Evolutionary conservation across 2,113 vertebrate species (phyloP), one percentile per base, ranked within the genome.

Genomic region (Erythrocercus mccallii): DNA sequence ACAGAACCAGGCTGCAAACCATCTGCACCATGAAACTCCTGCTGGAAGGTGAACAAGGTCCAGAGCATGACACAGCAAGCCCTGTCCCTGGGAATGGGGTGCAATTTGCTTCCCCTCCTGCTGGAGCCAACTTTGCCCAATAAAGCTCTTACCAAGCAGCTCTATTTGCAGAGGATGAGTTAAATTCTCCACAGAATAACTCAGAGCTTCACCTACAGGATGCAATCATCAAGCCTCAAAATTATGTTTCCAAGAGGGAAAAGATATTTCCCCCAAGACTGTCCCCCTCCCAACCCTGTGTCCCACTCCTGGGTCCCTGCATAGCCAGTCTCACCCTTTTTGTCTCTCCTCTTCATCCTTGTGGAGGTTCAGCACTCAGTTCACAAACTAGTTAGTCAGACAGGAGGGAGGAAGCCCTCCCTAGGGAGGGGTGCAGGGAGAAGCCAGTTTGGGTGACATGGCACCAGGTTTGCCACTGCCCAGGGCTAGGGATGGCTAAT

Each of bases 391-490:
- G 64, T 14, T 38, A 23, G 38, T 23, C 5, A 0, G 33, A 61
- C 8, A 24, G 77, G 42, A 83, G 40, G 30, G 56, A 48, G 33
- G 33, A 60, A 76, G 21, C 50, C 13, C 61, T 45, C 22, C 51
- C 51, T 27, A 17, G 11, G 66, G 40, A 73, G 30, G 19, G 60
- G 31, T 28, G 9, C 2, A 5, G 44, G 30, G 30, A 44, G 37
- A 58, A 61, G n/a, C 48, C 0, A 0, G 56, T 20, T 25, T 5
- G 15, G 68, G 22, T 6, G 35, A n/a, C 38, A 6, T 5, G 31
- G 64, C 73, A 50, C 5, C 30, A 17, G 48, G 13, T 10, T 38
- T 53, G 51, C 45, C 2, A 9, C 33, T 21, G 20, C 23, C 25
- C 6, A 4, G 33, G 31, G 56, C 57, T 58, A 42, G 62, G 37